These are phyloP conservation scores for Musca domestica DNA, from an alignment of 1,140 invertebrate species.

Conservation along the genomic window DNA sequence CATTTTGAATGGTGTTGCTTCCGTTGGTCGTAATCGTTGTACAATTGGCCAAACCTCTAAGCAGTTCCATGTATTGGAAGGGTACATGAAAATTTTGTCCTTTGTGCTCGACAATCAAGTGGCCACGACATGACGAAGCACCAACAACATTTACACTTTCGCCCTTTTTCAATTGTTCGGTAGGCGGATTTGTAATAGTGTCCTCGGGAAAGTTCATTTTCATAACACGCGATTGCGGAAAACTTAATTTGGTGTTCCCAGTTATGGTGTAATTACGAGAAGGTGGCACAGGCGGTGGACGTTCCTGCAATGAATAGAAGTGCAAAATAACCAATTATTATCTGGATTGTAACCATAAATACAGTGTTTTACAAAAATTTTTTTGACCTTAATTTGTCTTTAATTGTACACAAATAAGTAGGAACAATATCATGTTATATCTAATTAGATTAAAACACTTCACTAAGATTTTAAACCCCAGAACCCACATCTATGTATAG, in stretches of 20 bases:
- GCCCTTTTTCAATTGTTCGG: conserved; percentile 66
- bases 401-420: too few species aligned
- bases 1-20: conserved; percentile 14
- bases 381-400: too few species aligned
- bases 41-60: background rate
- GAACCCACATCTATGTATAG: too few species aligned
- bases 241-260: conserved; percentile 88
- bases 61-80: conserved; percentile 71
- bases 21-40: background rate
- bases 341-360: background rate
- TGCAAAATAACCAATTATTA: background rate
- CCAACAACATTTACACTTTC: conserved; percentile 81
- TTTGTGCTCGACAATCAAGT: conserved; percentile 80
- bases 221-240: conserved; percentile 88
- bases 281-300: conserved; percentile 85
- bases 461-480: too few species aligned
- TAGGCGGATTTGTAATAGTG: conserved; percentile 54
- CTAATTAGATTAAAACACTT: too few species aligned
- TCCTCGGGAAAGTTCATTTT: conserved; percentile 79
- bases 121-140: conserved; percentile 74
- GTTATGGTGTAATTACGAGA: conserved; percentile 85
- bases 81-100: conserved; percentile 79
- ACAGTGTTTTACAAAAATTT: background rate
- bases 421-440: too few species aligned
- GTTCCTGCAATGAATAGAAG: conserved; percentile 62